Base-by-base conservation (phyloP, 2,113 vertebrate genomes). In the Passerina amoena region DNA sequence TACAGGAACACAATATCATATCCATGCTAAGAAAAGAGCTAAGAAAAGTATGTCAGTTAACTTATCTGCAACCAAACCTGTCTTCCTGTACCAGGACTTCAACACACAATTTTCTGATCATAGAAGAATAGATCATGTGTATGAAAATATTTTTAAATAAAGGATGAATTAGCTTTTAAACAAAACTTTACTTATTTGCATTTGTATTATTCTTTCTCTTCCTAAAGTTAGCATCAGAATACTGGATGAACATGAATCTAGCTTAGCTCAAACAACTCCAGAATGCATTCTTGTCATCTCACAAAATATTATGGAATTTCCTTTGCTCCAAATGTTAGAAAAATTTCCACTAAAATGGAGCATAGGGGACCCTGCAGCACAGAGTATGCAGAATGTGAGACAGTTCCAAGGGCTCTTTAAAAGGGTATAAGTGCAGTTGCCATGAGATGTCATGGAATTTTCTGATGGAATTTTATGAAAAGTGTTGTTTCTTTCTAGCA, bases 401-500 rank as follows among this genome's bases (percentile, higher is more conserved):
- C 4, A 42, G 18, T 9, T 65, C 21, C 18, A 57, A 71, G 31
- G 7, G 3, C 5, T 66, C 3, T 66, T 83, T 23, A 23, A 63
- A 83, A 64, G 6, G 1, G 10, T 3, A 0, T 10, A 60, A 56
- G 6, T 54, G 8, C 14, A 60, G 10, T 0, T 1, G 3, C 14
- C 10, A 33, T 6, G 0, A 66, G 6, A 24, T 61, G 4, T 63
- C 47, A 48, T 22, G 6, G 21, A 65, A 37, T 10, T 61, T 23
- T 25, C 23, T 35, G 21, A 54, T 13, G 16, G 19, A 31, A 82
- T 21, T 60, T 85, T 78, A n/a, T 82, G n/a, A 51, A 42, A 72
- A 47, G 23, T 16, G 3, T 8, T 80, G 23, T 7, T 45, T 66
- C 15, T 65, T 90, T 77, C 30, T 65, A 21, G 17, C 14, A 3